Percentiles rank a stretch among this genome's conserved stretches.
Evolutionary conservation across 53 echinoderm and acorn worm genomes (phyloP).

Genomic region (Paelopatides confundens): DNA sequence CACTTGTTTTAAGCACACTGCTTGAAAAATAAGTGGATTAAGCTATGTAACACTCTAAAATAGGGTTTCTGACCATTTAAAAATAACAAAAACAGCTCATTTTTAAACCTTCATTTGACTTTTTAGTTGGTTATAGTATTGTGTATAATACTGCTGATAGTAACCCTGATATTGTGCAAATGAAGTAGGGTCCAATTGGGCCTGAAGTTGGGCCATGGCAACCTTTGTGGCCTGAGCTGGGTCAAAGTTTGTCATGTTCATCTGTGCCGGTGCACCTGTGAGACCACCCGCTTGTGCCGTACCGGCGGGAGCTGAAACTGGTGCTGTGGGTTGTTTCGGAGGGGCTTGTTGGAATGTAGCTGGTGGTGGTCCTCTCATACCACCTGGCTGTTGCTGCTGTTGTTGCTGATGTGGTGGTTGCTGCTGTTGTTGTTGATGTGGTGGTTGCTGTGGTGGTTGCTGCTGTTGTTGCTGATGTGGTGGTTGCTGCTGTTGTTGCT

Average conservation of each 20-base stretch:
- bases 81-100: no score
- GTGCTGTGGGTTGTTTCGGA: neutral
- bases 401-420: slow-evolving; percentile 44
- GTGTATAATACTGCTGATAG: slow-evolving; percentile 88
- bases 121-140: slow-evolving; percentile 90
- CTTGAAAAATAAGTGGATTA: no score
- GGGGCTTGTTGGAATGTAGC: slow-evolving; percentile 7
- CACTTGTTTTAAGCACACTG: no score
- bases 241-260: slow-evolving; percentile 56
- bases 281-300: neutral
- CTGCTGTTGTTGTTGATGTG: neutral
- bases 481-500: slow-evolving; percentile 23
- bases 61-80: no score
- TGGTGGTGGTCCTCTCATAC: slow-evolving; percentile 10
- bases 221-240: slow-evolving; percentile 65
- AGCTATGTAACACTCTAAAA: no score
- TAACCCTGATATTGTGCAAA: slow-evolving; percentile 92
- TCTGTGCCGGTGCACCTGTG: neutral
- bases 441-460: neutral
- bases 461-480: slow-evolving; percentile 43
- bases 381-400: neutral
- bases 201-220: slow-evolving; percentile 47
- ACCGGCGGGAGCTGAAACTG: neutral
- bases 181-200: slow-evolving; percentile 79
- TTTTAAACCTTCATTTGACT: slow-evolving; percentile 41